Evolutionary conservation across 1,140 invertebrate genomes (phyloP).

Genomic region (Penaeus chinensis): DNA sequence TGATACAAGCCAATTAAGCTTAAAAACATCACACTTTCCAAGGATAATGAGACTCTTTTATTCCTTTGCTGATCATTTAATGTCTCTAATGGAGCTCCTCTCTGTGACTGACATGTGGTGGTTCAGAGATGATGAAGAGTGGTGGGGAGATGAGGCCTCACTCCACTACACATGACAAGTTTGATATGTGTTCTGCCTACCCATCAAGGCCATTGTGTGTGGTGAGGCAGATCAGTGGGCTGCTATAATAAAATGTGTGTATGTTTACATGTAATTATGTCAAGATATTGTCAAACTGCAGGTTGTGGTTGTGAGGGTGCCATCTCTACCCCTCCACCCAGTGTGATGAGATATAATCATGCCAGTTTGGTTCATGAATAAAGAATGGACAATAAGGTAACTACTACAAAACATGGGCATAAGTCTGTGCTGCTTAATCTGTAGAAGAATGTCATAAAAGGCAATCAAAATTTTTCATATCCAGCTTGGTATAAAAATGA

Average conservation of each 20-base stretch:
- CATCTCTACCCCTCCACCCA: slow-evolving; percentile 35
- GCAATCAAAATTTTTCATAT: slow-evolving; percentile 51
- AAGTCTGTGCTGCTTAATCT: slow-evolving; percentile 54
- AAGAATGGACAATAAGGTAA: slow-evolving; percentile 53
- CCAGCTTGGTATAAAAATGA: slow-evolving; percentile 56
- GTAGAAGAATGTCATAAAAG: slow-evolving; percentile 54
- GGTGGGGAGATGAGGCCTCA: slow-evolving; percentile 34
- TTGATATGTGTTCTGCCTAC: slow-evolving; percentile 19
- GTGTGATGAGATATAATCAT: slow-evolving; percentile 43
- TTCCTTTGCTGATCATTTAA: slow-evolving; percentile 53
- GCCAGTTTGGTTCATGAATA: slow-evolving; percentile 46
- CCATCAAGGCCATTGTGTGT: neutral
- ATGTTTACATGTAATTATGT: neutral
- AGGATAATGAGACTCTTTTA: slow-evolving; percentile 5
- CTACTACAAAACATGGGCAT: slow-evolving; percentile 54
- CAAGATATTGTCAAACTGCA: neutral
- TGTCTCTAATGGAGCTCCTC: slow-evolving; percentile 53
- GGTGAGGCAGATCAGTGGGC: neutral
- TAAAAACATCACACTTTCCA: too few species aligned
- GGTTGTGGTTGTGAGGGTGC: slow-evolving; percentile 16
- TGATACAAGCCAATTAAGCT: too few species aligned
- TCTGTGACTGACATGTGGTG: slow-evolving; percentile 43
- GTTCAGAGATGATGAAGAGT: slow-evolving; percentile 55
- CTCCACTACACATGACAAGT: neutral
- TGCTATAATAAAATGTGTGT: too few species aligned